Base-by-base conservation (phyloP, 1,140 invertebrate genomes). In the Papilio polytes region DNA sequence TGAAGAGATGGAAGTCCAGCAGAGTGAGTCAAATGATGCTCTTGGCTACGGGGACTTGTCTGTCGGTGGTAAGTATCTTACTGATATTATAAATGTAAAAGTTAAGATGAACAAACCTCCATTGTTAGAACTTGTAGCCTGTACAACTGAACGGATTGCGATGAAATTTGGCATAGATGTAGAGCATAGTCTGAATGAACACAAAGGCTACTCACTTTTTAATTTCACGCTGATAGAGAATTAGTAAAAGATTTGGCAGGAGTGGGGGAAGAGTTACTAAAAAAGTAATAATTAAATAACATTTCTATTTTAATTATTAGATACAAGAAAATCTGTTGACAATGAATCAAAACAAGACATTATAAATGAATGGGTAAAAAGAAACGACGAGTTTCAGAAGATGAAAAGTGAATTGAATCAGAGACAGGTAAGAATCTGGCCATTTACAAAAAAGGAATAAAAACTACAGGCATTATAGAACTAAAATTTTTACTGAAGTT, bases 341-440 rank as follows among this genome's bases (percentile, higher is more conserved):
- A 85, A 80, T 46, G 80, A 85, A 51, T 88, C 26, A 88, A 88
- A 82, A 41, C 87, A 72, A 83, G 83, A 44, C 80, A 87, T 36
- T 92, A 22, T 89, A 90, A 85, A 84, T 82, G 59, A 80, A 72
- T 66, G 93, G 91, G 88, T 86, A 92, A 83, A 87, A 90, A 76
- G 88, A 89, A 78, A 85, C 87, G 48, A 63, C 12, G 81, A 90
- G 36, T 93, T 91, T 81, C 90, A 94, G 74, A 86, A 84, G 36
- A 87, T 91, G 86, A 94, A 91, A 83, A 85, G 51, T 74, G 91
- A 92, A 31, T 82, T 93, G 0, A 84, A 87, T 36, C 83, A 89
- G n/a, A 86, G 86, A 78, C 90, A 94, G 90, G 91, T 93, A 72
- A 22, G 46, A 81, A 63, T 80, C 18, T 73, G 4, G 8, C 53